Conservation (phyloP, 2,113 vertebrate genomes). For the Bolborhynchus lineola region DNA sequence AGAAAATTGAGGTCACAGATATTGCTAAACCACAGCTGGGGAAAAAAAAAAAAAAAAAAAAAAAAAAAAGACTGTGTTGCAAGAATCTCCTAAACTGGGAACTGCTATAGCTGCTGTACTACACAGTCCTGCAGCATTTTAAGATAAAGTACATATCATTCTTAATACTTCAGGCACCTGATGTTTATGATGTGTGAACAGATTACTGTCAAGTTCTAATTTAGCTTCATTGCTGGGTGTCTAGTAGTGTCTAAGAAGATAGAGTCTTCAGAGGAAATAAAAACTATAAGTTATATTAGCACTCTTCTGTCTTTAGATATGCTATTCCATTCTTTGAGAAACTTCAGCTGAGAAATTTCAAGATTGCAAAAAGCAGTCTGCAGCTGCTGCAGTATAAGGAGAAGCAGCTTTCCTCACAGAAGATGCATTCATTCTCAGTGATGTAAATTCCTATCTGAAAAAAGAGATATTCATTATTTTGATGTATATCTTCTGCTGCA, state of each 20-base stretch:
- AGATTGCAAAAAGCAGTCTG: background rate
- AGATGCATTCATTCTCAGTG: background rate
- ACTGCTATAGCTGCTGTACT: background rate
- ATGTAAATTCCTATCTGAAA: background rate
- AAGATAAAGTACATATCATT: slow-evolving; percentile 23
- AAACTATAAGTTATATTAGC: background rate
- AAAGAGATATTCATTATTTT: background rate
- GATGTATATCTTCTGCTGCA: background rate
- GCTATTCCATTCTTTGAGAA: background rate
- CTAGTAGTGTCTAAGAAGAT: background rate
- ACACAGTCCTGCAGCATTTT: background rate
- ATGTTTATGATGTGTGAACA: slow-evolving; percentile 1
- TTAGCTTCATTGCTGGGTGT: slow-evolving; percentile 45
- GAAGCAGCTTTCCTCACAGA: background rate
- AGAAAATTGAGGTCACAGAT: background rate
- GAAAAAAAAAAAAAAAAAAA: background rate
- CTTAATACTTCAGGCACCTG: slow-evolving; percentile 7
- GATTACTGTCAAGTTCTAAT: slow-evolving; percentile 41
- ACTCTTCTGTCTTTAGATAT: background rate
- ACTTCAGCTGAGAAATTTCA: slow-evolving; percentile 31
- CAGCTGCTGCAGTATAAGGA: background rate
- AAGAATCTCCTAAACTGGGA: background rate
- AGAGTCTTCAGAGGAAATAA: background rate
- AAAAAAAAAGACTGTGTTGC: background rate
- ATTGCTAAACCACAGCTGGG: background rate